A percentile compares a stretch with the other conserved stretches of the same genome.
These are phyloP conservation scores for Dermolepida albohirtum DNA, from an alignment of 2,888 invertebrate species.

Conservation along the genomic window DNA sequence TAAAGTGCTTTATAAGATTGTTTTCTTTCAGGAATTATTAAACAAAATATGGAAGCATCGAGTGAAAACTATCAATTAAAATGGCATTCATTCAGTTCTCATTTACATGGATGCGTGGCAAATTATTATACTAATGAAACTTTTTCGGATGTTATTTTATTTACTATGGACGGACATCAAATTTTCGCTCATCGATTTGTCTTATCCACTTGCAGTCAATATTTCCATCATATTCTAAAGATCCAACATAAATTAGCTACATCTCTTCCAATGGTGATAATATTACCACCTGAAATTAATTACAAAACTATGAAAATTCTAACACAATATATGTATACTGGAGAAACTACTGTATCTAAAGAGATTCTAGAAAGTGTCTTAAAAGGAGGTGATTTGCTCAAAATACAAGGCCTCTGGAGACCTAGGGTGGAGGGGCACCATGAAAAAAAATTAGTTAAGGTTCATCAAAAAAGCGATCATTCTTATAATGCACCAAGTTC, in stretches of 20 bases:
- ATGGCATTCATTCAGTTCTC: constrained; percentile 88
- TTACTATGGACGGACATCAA: constrained; percentile 82
- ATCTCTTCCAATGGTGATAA: constrained; percentile 71
- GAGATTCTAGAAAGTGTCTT: constrained; percentile 85
- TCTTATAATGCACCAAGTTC: background rate
- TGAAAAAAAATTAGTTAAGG: constrained; percentile 41
- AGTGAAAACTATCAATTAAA: constrained; percentile 88
- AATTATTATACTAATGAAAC: constrained; percentile 79
- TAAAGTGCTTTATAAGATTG: constrained; percentile 27
- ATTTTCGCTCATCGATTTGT: constrained; percentile 89
- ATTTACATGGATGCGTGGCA: constrained; percentile 85
- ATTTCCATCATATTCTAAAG: constrained; percentile 70
- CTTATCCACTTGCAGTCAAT: constrained; percentile 83
- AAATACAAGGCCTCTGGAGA: constrained; percentile 84
- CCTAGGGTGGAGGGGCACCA: constrained; percentile 68
- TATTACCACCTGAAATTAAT: constrained; percentile 84
- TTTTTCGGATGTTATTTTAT: constrained; percentile 84
- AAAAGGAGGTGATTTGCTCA: constrained; percentile 83
- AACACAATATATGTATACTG: constrained; percentile 87
- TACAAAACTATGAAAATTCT: constrained; percentile 83
- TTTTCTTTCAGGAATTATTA: constrained; percentile 42
- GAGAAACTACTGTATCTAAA: constrained; percentile 86
- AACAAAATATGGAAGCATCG: constrained; percentile 66
- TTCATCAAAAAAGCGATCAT: constrained; percentile 36
- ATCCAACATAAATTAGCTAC: constrained; percentile 58